Percentiles rank a stretch among this genome's conserved stretches.
These are phyloP conservation scores for Pica pica DNA, from an alignment of 2,113 vertebrate species.

Conservation along the genomic window DNA sequence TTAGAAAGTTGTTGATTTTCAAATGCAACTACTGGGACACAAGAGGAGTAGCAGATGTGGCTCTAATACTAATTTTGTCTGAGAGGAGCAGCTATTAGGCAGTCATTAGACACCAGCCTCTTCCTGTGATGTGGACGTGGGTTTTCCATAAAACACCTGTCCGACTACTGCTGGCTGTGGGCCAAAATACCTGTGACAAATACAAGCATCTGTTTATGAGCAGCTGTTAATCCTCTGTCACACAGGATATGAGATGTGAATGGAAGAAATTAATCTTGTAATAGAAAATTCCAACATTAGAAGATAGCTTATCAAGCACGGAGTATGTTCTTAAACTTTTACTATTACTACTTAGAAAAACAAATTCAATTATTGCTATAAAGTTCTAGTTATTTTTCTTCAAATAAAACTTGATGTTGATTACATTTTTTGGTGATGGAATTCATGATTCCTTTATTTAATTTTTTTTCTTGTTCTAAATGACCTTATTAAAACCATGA, in stretches of 20 bases:
- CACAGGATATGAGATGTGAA: rapidly evolving
- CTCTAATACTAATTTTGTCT: not conserved
- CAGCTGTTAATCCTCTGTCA: not conserved
- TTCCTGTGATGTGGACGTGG: not conserved
- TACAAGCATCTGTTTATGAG: not conserved
- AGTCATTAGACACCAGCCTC: not conserved
- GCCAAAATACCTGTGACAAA: not conserved
- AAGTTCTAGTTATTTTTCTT: not conserved
- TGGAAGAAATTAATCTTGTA: not conserved
- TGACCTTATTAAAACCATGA: not conserved
- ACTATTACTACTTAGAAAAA: not conserved
- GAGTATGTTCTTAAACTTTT: not conserved
- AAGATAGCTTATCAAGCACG: rapidly evolving
- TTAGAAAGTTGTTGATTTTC: not conserved
- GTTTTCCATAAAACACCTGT: not conserved
- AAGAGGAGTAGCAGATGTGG: not conserved
- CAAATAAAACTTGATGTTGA: not conserved
- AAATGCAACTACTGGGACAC: not conserved
- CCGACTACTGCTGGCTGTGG: not conserved
- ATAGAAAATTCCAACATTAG: not conserved
- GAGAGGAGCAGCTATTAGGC: not conserved
- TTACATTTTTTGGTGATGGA: not conserved
- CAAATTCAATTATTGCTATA: not conserved
- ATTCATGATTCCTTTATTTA: not conserved
- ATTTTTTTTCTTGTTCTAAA: not conserved